Percentiles rank a stretch among this genome's conserved stretches.
phyloP scores from a whole-genome alignment of 2,113 vertebrate species.

The Corapipo altera region DNA sequence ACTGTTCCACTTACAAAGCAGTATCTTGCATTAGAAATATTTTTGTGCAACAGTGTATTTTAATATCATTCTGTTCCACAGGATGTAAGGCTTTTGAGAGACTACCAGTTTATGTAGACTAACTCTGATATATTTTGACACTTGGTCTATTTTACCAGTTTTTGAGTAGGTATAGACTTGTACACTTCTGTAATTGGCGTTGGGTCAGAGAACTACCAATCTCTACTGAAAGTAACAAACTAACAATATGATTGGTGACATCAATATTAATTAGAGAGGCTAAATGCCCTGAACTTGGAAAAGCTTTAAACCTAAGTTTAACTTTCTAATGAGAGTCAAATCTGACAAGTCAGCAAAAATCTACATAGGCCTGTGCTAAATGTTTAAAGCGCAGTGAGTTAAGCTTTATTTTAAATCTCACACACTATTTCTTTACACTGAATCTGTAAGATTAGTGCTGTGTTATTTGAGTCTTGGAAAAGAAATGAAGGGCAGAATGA shows the following conservation, averaged over 20 bases:
- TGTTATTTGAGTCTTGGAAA: conserved; percentile 68
- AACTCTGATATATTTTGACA: not conserved
- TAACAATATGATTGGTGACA: not conserved
- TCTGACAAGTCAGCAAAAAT: not conserved
- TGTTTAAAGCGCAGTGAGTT: conserved; percentile 2
- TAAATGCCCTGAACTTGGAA: not conserved
- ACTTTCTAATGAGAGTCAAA: conserved; percentile 14
- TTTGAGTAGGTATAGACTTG: not conserved
- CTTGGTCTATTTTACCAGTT: not conserved
- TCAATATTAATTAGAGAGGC: not conserved
- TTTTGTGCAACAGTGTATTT: not conserved
- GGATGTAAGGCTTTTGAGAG: not conserved
- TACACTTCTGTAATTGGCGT: not conserved
- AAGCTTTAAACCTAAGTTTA: not conserved
- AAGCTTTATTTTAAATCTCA: conserved; percentile 58
- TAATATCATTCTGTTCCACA: not conserved
- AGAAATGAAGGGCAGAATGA: not conserved
- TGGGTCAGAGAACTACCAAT: not conserved
- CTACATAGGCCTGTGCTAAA: not conserved
- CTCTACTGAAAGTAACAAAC: not conserved
- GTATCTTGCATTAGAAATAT: not conserved
- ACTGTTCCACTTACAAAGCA: not conserved
- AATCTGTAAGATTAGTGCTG: conserved; percentile 71
- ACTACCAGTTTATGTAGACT: not conserved
- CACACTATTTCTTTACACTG: conserved; percentile 12